Evolutionary conservation across 2,797 vertebrate genomes (phyloP).

Genomic region (Microchirus variegatus): DNA sequence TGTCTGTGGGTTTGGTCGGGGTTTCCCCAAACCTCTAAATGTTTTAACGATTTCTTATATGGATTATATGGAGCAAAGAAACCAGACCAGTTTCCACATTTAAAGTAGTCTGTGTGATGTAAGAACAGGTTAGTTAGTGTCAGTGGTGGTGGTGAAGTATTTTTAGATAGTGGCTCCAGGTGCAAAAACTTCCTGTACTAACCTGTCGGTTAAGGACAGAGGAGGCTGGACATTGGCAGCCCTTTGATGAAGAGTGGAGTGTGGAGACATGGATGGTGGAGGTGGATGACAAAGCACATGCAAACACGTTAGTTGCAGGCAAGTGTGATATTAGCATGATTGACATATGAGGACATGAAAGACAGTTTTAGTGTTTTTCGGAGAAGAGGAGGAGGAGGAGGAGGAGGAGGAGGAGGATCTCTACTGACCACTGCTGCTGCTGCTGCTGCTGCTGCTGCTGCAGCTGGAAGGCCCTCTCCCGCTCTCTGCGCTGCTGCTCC

Average conservation of each 20-base stretch:
- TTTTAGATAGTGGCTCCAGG: neutral
- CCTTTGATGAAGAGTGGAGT: conserved; percentile 66
- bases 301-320: conserved; percentile 60
- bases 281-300: conserved; percentile 57
- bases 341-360: conserved; percentile 11
- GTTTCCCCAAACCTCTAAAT: too few relatives aligned
- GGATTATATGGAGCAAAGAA: too few relatives aligned
- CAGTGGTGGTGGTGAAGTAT: neutral
- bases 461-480: conserved; percentile 42
- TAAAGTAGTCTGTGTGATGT: neutral
- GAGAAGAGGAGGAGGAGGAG: conserved; percentile 13
- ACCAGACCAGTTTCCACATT: too few relatives aligned
- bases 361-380: neutral
- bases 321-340: conserved; percentile 18
- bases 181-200: conserved; percentile 47
- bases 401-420: conserved; percentile 19
- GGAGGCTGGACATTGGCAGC: conserved; percentile 58
- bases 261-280: conserved; percentile 26
- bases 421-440: conserved; percentile 73
- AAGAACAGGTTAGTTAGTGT: neutral
- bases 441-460: conserved; percentile 36
- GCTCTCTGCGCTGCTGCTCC: conserved; percentile 63
- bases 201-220: conserved; percentile 81
- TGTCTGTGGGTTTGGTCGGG: too few relatives aligned
- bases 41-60: too few relatives aligned